Evolutionary conservation across 1,140 invertebrate species (phyloP).

Genomic region (Mylabris phalerata): DNA sequence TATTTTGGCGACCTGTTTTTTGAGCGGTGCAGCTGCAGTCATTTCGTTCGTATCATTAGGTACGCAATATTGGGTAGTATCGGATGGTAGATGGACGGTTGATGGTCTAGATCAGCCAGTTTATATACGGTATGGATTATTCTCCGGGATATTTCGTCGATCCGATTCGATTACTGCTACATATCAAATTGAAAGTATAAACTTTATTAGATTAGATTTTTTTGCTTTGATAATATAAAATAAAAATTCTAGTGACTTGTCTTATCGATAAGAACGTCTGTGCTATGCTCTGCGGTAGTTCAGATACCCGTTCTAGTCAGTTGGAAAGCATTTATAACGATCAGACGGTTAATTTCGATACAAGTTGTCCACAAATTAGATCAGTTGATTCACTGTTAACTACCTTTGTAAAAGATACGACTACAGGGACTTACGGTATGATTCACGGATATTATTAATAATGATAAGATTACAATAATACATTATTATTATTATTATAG

Average conservation of each 20-base stretch:
- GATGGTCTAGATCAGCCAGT: not conserved
- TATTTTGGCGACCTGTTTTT: conserved; percentile 16
- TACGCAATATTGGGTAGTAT: conserved; percentile 19
- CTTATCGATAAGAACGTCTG: conserved; percentile 17
- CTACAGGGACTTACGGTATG: not conserved
- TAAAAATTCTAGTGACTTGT: conserved; percentile 17
- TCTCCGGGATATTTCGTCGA: conserved; percentile 6
- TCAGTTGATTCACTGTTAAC: not conserved
- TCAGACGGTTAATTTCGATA: not conserved
- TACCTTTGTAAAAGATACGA: not conserved
- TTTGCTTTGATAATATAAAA: too few species aligned
- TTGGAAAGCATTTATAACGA: not conserved
- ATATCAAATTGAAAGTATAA: not conserved
- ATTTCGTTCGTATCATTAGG: conserved; percentile 19
- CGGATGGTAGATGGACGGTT: not conserved
- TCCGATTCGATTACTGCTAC: not conserved
- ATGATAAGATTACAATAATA: not conserved
- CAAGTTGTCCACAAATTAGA: not conserved
- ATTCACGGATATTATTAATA: not conserved
- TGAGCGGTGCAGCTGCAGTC: conserved; percentile 18
- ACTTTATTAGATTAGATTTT: not conserved
- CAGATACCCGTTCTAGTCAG: not conserved
- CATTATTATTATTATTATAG: too few species aligned
- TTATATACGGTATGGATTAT: conserved; percentile 18
- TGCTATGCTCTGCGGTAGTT: conserved; percentile 13